Conservation (phyloP, 1,140 invertebrate species). For the Papilio machaon region DNA sequence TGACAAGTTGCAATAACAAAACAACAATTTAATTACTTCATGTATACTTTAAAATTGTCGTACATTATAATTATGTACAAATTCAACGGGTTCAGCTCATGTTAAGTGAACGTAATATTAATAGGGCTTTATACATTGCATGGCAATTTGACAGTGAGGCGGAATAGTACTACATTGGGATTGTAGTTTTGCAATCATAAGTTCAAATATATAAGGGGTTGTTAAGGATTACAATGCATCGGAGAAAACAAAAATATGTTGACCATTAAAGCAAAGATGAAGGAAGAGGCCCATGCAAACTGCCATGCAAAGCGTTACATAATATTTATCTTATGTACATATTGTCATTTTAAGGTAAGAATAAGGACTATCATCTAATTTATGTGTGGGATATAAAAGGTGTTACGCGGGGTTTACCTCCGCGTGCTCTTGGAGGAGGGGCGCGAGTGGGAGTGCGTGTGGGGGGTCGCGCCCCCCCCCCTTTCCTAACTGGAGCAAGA, state of each 20-base stretch:
- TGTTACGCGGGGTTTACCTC: conserved; percentile 71
- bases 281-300: conserved; percentile 43
- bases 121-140: conserved; percentile 61
- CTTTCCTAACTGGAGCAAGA: conserved; percentile 93
- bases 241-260: background rate
- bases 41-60: conserved; percentile 74
- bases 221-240: background rate
- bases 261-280: background rate
- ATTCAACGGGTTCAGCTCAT: conserved; percentile 65
- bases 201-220: background rate
- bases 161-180: background rate
- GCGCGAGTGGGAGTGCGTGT: conserved; percentile 78
- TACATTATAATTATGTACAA: conserved; percentile 75
- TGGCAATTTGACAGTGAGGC: conserved; percentile 54
- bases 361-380: conserved; percentile 74
- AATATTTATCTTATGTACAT: conserved; percentile 83
- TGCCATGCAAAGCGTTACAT: conserved; percentile 72
- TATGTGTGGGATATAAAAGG: conserved; percentile 64
- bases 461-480: conserved; percentile 81
- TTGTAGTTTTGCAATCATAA: background rate
- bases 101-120: conserved; percentile 65
- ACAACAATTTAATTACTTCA: conserved; percentile 70
- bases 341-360: conserved; percentile 82
- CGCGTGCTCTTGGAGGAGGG: conserved; percentile 80
- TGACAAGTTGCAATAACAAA: conserved; percentile 79